Percentiles rank a stretch among this genome's conserved stretches.
Conservation (phyloP, 2,797 vertebrate genomes). For the Threskiornis aethiopicus region DNA sequence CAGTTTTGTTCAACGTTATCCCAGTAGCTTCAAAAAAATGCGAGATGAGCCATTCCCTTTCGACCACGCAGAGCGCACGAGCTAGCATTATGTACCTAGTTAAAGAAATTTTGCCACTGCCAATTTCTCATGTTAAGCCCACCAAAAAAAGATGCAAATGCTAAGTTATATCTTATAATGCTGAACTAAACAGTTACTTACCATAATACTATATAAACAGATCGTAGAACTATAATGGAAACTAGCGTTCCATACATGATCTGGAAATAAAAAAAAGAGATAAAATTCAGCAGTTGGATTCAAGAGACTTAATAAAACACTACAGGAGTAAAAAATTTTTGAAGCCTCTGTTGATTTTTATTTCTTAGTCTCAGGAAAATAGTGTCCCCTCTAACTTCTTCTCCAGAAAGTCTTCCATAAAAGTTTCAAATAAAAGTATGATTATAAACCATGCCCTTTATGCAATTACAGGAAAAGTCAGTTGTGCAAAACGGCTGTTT, state of each 20-base stretch:
- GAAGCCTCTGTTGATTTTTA: background rate
- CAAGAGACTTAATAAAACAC: background rate
- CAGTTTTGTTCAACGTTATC: background rate
- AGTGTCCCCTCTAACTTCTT: background rate
- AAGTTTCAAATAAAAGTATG: background rate
- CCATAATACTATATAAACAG: constrained; percentile 96
- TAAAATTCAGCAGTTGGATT: background rate
- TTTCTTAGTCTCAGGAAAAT: background rate
- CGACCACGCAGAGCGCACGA: background rate
- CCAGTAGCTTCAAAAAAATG: background rate
- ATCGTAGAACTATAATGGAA: constrained; percentile 89
- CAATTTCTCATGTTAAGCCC: background rate
- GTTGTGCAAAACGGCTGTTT: background rate
- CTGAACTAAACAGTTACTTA: constrained; percentile 71
- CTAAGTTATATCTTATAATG: background rate
- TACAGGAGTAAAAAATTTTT: background rate
- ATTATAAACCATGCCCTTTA: background rate
- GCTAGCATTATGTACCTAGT: background rate
- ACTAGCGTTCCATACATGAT: constrained; percentile 95
- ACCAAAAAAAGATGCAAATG: background rate
- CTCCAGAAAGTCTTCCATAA: background rate
- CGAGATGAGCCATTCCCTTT: background rate
- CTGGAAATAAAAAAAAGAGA: constrained; percentile 66
- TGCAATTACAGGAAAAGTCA: background rate
- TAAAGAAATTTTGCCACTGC: background rate